Conservation (phyloP, 2,888 invertebrate genomes). For the Eumerus sabulonum region DNA sequence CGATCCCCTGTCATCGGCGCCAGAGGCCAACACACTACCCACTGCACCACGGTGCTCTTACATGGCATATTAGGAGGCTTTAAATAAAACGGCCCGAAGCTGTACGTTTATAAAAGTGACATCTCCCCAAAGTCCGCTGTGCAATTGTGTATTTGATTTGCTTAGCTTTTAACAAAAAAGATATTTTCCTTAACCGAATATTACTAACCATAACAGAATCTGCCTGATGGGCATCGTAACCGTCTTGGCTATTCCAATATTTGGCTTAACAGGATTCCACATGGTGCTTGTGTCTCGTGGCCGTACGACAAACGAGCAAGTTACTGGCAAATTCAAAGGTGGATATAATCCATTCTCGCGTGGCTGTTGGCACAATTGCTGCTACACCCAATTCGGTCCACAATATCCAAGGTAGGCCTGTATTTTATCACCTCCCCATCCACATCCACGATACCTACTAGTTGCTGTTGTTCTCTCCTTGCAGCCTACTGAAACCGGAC, state of each 20-base stretch:
- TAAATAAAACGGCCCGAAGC: too few relatives aligned
- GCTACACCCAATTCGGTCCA: conserved; percentile 96
- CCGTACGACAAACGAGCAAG: conserved; percentile 99
- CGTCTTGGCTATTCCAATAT: conserved; percentile 95
- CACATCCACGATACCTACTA: too few relatives aligned
- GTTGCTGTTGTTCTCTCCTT: not conserved
- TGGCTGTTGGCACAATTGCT: conserved; percentile 97
- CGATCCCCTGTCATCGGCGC: too few relatives aligned
- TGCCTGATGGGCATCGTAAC: conserved; percentile 95
- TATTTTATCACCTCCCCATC: too few relatives aligned
- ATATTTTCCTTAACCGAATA: conserved; percentile 69
- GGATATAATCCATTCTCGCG: conserved; percentile 99
- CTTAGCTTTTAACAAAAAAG: too few relatives aligned
- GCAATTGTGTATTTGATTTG: too few relatives aligned
- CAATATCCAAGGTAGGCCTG: conserved; percentile 95
- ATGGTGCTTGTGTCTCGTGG: conserved; percentile 97
- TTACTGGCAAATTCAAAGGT: conserved; percentile 99
- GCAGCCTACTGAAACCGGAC: conserved; percentile 84
- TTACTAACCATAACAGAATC: conserved; percentile 82
- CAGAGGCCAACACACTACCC: too few relatives aligned
- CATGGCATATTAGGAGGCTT: too few relatives aligned
- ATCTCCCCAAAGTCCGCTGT: too few relatives aligned
- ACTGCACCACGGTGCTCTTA: too few relatives aligned
- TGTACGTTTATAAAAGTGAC: too few relatives aligned
- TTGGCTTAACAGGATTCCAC: conserved; percentile 98